phyloP scores from a whole-genome alignment of 2,113 vertebrate genomes.

The Pithys albifrons region DNA sequence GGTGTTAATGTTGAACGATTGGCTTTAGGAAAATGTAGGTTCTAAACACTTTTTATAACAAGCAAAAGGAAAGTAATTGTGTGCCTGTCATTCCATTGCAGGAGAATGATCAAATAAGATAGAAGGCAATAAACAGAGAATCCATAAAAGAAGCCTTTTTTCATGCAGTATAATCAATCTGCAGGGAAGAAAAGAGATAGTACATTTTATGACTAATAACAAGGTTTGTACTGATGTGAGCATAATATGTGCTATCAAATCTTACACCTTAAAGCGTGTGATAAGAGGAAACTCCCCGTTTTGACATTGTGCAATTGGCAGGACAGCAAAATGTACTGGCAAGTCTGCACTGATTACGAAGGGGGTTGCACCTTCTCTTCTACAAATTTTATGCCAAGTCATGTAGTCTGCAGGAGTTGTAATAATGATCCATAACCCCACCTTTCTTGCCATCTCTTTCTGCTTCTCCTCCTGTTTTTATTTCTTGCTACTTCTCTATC shows the following conservation, averaged over 20 bases:
- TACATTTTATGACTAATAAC: conserved; percentile 21
- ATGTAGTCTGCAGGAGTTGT: background rate
- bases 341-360: background rate
- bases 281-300: background rate
- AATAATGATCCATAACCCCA: background rate
- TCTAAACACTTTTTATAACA: background rate
- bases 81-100: background rate
- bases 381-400: background rate
- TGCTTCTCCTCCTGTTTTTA: background rate
- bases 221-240: background rate
- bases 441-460: background rate
- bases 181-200: background rate
- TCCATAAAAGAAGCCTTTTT: background rate
- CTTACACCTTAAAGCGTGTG: background rate
- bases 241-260: background rate
- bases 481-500: background rate
- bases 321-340: background rate
- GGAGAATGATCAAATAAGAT: background rate
- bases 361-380: background rate
- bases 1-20: background rate
- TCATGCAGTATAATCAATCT: background rate
- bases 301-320: background rate
- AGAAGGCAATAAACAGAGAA: background rate
- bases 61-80: background rate
- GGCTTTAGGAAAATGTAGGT: background rate